Percentiles rank a stretch among this genome's conserved stretches.
These are phyloP conservation scores for Cantharis lateralis DNA, from an alignment of 2,888 invertebrate genomes.

Conservation along the genomic window DNA sequence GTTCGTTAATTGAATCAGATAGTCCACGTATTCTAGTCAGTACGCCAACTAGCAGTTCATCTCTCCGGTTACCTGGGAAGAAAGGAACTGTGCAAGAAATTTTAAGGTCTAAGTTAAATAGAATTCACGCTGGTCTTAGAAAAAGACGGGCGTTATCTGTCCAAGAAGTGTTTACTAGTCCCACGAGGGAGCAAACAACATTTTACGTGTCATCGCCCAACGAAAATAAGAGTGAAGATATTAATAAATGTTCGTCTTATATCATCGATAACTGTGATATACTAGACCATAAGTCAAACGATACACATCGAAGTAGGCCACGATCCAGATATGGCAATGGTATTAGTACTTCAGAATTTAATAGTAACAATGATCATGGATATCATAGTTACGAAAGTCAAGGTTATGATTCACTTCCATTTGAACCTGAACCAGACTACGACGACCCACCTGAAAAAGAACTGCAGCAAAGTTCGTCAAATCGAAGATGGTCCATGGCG, in stretches of 20 bases:
- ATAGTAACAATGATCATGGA: slow-evolving; percentile 44
- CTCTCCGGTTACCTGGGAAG: slow-evolving; percentile 55
- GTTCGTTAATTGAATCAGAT: slow-evolving; percentile 62
- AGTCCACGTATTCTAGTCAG: slow-evolving; percentile 55
- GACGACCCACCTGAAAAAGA: slow-evolving; percentile 40
- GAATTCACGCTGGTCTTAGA: slow-evolving; percentile 71
- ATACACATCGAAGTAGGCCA: slow-evolving; percentile 35
- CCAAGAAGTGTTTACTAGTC: slow-evolving; percentile 64
- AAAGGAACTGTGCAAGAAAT: slow-evolving; percentile 67
- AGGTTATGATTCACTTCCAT: slow-evolving; percentile 48
- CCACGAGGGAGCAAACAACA: slow-evolving; percentile 58
- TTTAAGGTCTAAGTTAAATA: slow-evolving; percentile 67
- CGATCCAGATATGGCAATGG: slow-evolving; percentile 30
- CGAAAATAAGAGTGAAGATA: slow-evolving; percentile 17
- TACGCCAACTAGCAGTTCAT: slow-evolving; percentile 53
- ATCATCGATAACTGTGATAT: slow-evolving; percentile 24
- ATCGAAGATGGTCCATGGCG: slow-evolving; percentile 44
- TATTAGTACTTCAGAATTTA: slow-evolving; percentile 13
- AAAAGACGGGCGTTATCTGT: slow-evolving; percentile 70
- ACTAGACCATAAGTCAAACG: slow-evolving; percentile 35
- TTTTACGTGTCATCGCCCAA: slow-evolving; percentile 73
- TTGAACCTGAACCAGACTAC: slow-evolving; percentile 55
- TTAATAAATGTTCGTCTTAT: slow-evolving; percentile 2
- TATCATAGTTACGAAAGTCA: slow-evolving; percentile 50
- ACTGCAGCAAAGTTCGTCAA: slow-evolving; percentile 10